A percentile compares a stretch with the other conserved stretches of the same genome.
phyloP scores from a whole-genome alignment of 2,113 vertebrate species.

The Cercocebus atys region DNA sequence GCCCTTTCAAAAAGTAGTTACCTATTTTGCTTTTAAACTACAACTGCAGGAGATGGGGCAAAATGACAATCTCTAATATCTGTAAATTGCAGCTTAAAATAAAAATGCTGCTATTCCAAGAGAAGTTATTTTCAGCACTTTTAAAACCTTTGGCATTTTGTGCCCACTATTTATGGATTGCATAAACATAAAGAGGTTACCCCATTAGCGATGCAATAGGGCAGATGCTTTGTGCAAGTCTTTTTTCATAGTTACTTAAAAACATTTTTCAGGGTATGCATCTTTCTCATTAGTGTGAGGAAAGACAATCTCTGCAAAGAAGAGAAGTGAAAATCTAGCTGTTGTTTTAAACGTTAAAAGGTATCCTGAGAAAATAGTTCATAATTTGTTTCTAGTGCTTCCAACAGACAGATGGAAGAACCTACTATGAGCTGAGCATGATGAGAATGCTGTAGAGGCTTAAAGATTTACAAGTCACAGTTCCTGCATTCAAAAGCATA shows the following conservation, averaged over 20 bases:
- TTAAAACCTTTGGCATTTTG: slow-evolving; percentile 33
- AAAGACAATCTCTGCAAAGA: not conserved
- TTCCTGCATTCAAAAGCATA: not conserved
- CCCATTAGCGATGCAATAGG: not conserved
- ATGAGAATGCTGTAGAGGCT: not conserved
- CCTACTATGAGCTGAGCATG: not conserved
- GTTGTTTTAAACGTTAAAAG: not conserved
- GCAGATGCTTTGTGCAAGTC: not conserved
- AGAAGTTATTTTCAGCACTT: slow-evolving; percentile 22
- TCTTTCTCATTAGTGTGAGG: slow-evolving; percentile 22
- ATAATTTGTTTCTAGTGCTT: not conserved
- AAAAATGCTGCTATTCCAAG: slow-evolving; percentile 2
- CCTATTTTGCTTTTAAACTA: slow-evolving; percentile 8
- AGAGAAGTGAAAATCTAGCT: not conserved
- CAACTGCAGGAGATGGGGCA: not conserved
- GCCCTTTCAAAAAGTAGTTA: slow-evolving; percentile 38
- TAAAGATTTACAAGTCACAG: not conserved
- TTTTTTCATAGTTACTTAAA: not conserved
- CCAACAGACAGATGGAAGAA: not conserved
- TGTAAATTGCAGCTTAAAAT: slow-evolving; percentile 40
- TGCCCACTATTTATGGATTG: not conserved
- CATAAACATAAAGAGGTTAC: not conserved
- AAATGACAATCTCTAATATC: slow-evolving; percentile 28
- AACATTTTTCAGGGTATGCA: not conserved
- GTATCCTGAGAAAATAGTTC: not conserved